Evolutionary conservation across 2,888 invertebrate genomes (phyloP), one percentile per base, ranked within the genome.

Genomic region (Erynnis tages): DNA sequence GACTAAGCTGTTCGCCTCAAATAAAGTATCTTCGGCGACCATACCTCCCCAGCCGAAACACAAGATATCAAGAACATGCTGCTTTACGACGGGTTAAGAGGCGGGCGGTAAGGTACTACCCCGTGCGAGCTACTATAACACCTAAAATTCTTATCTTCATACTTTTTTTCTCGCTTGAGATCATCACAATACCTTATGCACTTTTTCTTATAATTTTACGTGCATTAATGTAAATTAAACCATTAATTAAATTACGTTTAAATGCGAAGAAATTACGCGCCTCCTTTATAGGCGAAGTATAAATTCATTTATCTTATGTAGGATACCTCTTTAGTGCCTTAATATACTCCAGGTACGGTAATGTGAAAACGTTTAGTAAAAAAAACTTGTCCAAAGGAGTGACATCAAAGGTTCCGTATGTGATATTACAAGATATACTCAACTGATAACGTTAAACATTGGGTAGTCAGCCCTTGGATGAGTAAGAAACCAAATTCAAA

Each of bases 241-340:
- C 37, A 47, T 38, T 38, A 46, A 46, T 46, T 46, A 38, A 37
- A 47, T 47, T 27, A 29, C 37, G 17, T 29, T 47, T 37, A 29
- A 47, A 47, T 47, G 47, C 21, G 47, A 38, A 29, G 37, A 47
- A 47, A 47, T 47, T 47, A 47, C 29, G 27, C 37, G 47, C 37
- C 37, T 47, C 27, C 29, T 37, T 37, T 38, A 38, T 37, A 29
- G 19, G 47, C 27, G 29, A 37, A 37, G 29, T 47, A 29, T 14
- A 38, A 38, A 48, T 48, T 48, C 38, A 48, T 47, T 47, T 47
- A 37, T 47, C 46, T 48, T 38, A 11, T 21, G 14, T 27, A 8
- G 11, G 14, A n/a, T 10, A 47, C 27, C 35, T 37, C 43, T 30
- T 48, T 21, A 38, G 38, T 38, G 13, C 19, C 29, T 48, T 21